Percentiles rank a stretch among this genome's conserved stretches.
Evolutionary conservation across 2,888 invertebrate species (phyloP).

Genomic region (Theristus sp.): DNA sequence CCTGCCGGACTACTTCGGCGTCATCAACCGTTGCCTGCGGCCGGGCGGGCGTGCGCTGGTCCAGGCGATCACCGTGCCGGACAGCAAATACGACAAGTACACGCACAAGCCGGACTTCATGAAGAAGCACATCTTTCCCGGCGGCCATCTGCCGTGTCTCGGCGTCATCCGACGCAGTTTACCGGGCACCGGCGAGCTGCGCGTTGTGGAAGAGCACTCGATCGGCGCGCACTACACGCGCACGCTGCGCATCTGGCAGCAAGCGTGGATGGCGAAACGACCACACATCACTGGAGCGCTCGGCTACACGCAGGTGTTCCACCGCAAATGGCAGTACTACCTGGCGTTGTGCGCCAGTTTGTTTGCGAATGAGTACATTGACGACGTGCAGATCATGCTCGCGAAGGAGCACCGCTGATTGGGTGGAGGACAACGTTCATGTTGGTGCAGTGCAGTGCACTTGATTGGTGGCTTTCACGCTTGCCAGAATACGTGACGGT

Average conservation of each 20-base stretch:
- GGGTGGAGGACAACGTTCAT: too few species aligned
- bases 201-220: background rate
- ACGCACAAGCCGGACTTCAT: constrained; percentile 18
- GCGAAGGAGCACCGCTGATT: too few species aligned
- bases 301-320: constrained; percentile 13
- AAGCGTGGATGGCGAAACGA: constrained; percentile 15
- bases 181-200: background rate
- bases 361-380: constrained; percentile 17
- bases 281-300: constrained; percentile 10
- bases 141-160: constrained; percentile 20
- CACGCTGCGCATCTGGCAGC: constrained; percentile 18
- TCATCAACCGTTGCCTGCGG: constrained; percentile 14
- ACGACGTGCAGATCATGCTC: constrained; percentile 15
- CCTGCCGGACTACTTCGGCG: constrained; percentile 18
- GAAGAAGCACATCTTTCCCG: constrained; percentile 24
- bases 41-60: constrained; percentile 16
- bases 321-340: constrained; percentile 22
- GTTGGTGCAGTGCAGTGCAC: too few species aligned
- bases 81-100: constrained; percentile 18
- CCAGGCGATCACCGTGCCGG: constrained; percentile 20
- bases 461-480: too few species aligned
- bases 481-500: too few species aligned
- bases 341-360: constrained; percentile 19
- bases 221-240: constrained; percentile 17
- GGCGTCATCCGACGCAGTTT: constrained; percentile 5